These are phyloP conservation scores for Agrotis exclamationis DNA, from an alignment of 2,888 invertebrate genomes.

Conservation along the genomic window DNA sequence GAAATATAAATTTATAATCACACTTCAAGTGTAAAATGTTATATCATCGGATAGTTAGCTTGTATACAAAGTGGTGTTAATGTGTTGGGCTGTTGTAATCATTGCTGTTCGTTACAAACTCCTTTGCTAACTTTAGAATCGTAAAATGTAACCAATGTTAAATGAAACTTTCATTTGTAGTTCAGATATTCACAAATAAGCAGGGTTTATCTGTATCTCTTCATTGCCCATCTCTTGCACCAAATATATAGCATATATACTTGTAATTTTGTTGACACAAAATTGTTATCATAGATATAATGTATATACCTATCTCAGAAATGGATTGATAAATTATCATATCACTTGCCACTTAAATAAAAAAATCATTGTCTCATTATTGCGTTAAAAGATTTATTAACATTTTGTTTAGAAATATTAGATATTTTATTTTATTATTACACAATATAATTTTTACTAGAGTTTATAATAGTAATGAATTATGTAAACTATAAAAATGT, in stretches of 20 bases:
- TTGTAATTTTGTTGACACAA: slow-evolving; percentile 72
- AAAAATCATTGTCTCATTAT: slow-evolving; percentile 81
- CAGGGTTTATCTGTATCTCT: slow-evolving; percentile 78
- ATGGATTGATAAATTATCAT: slow-evolving; percentile 85
- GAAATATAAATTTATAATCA: slow-evolving; percentile 67
- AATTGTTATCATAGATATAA: slow-evolving; percentile 76
- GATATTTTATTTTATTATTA: slow-evolving; percentile 78
- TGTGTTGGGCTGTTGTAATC: slow-evolving; percentile 80
- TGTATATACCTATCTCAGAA: slow-evolving; percentile 76
- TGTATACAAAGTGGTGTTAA: slow-evolving; percentile 73
- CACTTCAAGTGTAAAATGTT: slow-evolving; percentile 72
- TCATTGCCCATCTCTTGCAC: slow-evolving; percentile 76
- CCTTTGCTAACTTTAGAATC: slow-evolving; percentile 75
- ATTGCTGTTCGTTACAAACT: slow-evolving; percentile 79
- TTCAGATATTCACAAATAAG: slow-evolving; percentile 72
- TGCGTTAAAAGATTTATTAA: slow-evolving; percentile 78
- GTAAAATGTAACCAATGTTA: slow-evolving; percentile 71
- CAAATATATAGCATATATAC: slow-evolving; percentile 68
- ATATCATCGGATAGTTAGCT: slow-evolving; percentile 68
- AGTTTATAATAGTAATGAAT: slow-evolving; percentile 87
- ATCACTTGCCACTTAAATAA: slow-evolving; percentile 92
- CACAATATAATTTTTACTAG: slow-evolving; percentile 82
- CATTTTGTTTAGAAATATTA: slow-evolving; percentile 81
- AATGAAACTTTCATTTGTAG: slow-evolving; percentile 68
- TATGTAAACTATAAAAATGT: slow-evolving; percentile 90